These are phyloP conservation scores for Mallotus villosus DNA, from an alignment of 2,797 vertebrate genomes.

Conservation along the genomic window DNA sequence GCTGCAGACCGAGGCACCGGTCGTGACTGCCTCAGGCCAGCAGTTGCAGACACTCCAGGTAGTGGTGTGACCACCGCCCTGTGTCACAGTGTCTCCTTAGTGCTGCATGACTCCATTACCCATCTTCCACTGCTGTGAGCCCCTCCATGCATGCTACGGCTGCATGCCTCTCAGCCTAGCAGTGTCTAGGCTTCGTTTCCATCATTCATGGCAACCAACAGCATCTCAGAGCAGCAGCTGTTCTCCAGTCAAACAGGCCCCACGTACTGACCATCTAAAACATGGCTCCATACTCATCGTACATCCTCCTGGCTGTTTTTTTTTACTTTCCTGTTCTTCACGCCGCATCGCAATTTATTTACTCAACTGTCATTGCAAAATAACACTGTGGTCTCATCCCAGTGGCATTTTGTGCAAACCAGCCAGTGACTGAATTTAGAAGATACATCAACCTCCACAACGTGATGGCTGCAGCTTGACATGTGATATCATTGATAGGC, in stretches of 20 bases:
- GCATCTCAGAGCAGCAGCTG: constrained; percentile 7
- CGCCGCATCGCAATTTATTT: constrained; percentile 2
- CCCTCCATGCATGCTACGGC: constrained; percentile 52
- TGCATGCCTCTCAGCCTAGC: constrained; percentile 64
- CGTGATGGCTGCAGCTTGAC: constrained; percentile 6
- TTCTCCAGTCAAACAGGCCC: too few relatives aligned
- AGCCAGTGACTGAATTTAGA: too few relatives aligned
- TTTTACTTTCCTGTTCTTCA: too few relatives aligned
- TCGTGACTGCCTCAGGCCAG: constrained; percentile 90
- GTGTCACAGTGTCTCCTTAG: constrained; percentile 55
- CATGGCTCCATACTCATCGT: constrained; percentile 32
- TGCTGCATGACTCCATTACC: constrained; percentile 46
- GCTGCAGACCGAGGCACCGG: constrained; percentile 83
- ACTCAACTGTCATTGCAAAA: constrained; percentile 16
- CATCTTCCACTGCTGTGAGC: constrained; percentile 51
- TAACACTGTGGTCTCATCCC: neutral
- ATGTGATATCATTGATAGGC: neutral
- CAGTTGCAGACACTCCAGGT: constrained; percentile 88
- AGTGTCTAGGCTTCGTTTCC: constrained; percentile 39
- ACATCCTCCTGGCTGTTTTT: constrained; percentile 13
- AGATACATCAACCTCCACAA: too few relatives aligned
- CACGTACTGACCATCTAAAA: neutral
- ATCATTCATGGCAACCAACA: constrained; percentile 38
- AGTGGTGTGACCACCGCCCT: constrained; percentile 74
- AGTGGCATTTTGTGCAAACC: constrained; percentile 16